These are phyloP conservation scores for Balanococcus diminutus DNA, from an alignment of 2,888 invertebrate genomes.

Conservation along the genomic window DNA sequence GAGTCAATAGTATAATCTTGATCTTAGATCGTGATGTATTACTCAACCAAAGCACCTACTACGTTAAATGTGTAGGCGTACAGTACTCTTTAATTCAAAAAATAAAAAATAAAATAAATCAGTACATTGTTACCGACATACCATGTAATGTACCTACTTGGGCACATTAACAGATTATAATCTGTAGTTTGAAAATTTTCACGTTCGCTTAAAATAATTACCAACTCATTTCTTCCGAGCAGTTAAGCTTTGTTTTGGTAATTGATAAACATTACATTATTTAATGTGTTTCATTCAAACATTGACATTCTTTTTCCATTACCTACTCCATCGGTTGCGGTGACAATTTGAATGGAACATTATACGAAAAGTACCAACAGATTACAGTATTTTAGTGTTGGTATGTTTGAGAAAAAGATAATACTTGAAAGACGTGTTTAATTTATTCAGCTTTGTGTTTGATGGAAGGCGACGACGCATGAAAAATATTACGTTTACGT, in stretches of 20 bases:
- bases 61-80: neutral
- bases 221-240: neutral
- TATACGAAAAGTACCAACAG: neutral
- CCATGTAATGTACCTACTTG: too few species aligned
- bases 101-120: too few species aligned
- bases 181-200: too few species aligned
- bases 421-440: neutral
- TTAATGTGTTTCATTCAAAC: neutral
- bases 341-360: neutral
- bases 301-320: constrained; percentile 36
- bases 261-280: constrained; percentile 2
- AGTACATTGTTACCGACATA: too few species aligned
- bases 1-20: neutral
- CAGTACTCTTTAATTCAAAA: neutral
- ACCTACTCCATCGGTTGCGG: neutral
- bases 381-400: neutral
- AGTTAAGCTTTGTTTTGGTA: constrained; percentile 30
- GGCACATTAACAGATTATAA: too few species aligned
- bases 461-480: neutral
- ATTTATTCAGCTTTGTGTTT: neutral
- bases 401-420: neutral
- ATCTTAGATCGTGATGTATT: constrained; percentile 26
- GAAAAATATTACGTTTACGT: neutral
- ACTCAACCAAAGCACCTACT: neutral
- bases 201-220: neutral